phyloP scores from a whole-genome alignment of 1,140 invertebrate genomes.

The Ectropis grisescens region DNA sequence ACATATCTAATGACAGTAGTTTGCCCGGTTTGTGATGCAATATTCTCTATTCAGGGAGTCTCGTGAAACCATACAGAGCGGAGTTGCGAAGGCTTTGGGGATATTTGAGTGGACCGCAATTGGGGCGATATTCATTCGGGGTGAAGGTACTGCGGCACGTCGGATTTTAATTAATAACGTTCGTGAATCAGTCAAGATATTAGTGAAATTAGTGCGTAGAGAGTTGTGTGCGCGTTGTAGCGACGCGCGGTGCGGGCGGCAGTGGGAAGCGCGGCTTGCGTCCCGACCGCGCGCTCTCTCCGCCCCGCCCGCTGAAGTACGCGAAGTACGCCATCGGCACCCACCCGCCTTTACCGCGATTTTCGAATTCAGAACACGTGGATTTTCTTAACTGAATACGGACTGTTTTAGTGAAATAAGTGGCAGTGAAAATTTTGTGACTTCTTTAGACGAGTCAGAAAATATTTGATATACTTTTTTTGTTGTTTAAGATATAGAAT shows the following conservation, averaged over 20 bases:
- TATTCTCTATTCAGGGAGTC: too few species aligned
- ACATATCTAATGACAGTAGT: too few species aligned
- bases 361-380: conserved; percentile 6
- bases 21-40: too few species aligned
- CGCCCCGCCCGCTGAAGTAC: conserved; percentile 12
- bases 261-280: conserved; percentile 44
- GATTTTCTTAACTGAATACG: conserved; percentile 7
- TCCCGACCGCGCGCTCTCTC: conserved; percentile 28
- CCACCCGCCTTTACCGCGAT: conserved; percentile 12
- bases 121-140: too few species aligned
- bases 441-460: not conserved
- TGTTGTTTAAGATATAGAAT: too few species aligned
- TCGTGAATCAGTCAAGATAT: too few species aligned
- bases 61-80: too few species aligned
- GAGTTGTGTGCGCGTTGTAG: conserved; percentile 37
- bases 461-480: conserved; percentile 1
- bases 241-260: conserved; percentile 22
- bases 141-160: too few species aligned
- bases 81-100: too few species aligned
- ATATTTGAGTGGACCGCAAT: too few species aligned
- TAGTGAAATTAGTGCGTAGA: conserved; percentile 17
- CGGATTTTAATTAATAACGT: too few species aligned
- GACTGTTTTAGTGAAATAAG: conserved; percentile 13
- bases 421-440: conserved; percentile 8
- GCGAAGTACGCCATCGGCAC: conserved; percentile 13